Evolutionary conservation across 2,888 invertebrate species (phyloP).

Genomic region (Megamerina dolium): DNA sequence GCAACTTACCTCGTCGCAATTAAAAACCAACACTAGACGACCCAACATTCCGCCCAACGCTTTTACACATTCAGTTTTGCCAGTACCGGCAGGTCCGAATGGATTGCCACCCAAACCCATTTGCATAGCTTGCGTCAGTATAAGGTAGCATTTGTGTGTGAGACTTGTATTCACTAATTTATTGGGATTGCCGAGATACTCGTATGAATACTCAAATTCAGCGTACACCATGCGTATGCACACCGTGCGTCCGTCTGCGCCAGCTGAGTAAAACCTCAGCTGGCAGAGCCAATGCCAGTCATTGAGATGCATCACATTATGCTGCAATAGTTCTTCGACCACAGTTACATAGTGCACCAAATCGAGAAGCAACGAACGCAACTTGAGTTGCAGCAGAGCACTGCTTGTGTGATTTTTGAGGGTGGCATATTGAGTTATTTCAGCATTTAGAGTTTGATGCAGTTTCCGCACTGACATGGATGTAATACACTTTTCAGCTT

Average conservation of each 20-base stretch:
- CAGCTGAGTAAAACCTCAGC: conserved; percentile 67
- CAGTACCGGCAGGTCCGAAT: conserved; percentile 98
- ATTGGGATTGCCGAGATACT: conserved; percentile 93
- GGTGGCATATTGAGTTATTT: conserved; percentile 37
- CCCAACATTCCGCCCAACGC: conserved; percentile 86
- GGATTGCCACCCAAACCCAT: conserved; percentile 97
- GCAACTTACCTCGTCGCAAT: conserved; percentile 84
- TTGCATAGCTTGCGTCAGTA: conserved; percentile 92
- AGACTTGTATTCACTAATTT: conserved; percentile 93
- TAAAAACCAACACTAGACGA: conserved; percentile 89
- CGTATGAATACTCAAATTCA: conserved; percentile 92
- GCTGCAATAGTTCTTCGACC: conserved; percentile 67
- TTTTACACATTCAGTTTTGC: conserved; percentile 98
- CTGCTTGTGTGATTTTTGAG: conserved; percentile 48
- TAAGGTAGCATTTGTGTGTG: conserved; percentile 96
- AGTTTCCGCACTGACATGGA: conserved; percentile 57
- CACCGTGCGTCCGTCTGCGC: conserved; percentile 24
- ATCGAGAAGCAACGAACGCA: conserved; percentile 88
- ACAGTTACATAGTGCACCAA: conserved; percentile 86
- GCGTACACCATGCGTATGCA: conserved; percentile 83
- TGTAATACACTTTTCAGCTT: conserved; percentile 73
- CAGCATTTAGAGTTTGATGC: conserved; percentile 51
- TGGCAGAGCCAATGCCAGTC: conserved; percentile 97
- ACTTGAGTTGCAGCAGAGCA: conserved; percentile 68
- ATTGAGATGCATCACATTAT: conserved; percentile 58